phyloP scores from a whole-genome alignment of 1,140 invertebrate species.

The Teleopsis dalmanni region DNA sequence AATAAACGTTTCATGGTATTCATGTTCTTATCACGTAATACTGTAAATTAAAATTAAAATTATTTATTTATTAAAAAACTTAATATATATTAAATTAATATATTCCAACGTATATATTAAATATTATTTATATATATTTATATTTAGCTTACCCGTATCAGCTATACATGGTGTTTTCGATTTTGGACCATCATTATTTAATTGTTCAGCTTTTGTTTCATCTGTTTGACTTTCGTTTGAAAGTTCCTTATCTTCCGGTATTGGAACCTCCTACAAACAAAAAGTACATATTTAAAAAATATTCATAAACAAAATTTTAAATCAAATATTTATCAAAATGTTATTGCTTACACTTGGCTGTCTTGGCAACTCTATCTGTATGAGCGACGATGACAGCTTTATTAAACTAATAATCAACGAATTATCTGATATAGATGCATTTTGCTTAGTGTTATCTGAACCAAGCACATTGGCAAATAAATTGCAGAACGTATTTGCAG shows the following conservation, averaged over 20 bases:
- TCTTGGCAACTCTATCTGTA: slow-evolving; percentile 57
- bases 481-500: slow-evolving; percentile 51
- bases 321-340: too few relatives aligned
- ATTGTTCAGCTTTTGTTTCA: slow-evolving; percentile 68
- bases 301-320: too few relatives aligned
- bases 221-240: slow-evolving; percentile 60
- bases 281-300: too few relatives aligned
- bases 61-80: too few relatives aligned
- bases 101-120: neutral
- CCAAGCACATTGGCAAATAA: slow-evolving; percentile 61
- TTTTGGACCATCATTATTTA: slow-evolving; percentile 47
- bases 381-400: slow-evolving; percentile 58
- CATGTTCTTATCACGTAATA: slow-evolving; percentile 65
- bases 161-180: slow-evolving; percentile 59
- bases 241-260: slow-evolving; percentile 36
- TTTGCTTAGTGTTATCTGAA: slow-evolving; percentile 50
- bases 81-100: too few relatives aligned
- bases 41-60: slow-evolving; percentile 35
- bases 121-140: slow-evolving; percentile 27
- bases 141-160: slow-evolving; percentile 48
- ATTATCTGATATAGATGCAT: slow-evolving; percentile 56
- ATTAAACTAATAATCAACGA: slow-evolving; percentile 61
- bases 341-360: slow-evolving; percentile 26
- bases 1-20: slow-evolving; percentile 76
- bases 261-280: slow-evolving; percentile 30